Evolutionary conservation across 1,140 invertebrate species (phyloP).

Genomic region (Wiebesia pumilae): DNA sequence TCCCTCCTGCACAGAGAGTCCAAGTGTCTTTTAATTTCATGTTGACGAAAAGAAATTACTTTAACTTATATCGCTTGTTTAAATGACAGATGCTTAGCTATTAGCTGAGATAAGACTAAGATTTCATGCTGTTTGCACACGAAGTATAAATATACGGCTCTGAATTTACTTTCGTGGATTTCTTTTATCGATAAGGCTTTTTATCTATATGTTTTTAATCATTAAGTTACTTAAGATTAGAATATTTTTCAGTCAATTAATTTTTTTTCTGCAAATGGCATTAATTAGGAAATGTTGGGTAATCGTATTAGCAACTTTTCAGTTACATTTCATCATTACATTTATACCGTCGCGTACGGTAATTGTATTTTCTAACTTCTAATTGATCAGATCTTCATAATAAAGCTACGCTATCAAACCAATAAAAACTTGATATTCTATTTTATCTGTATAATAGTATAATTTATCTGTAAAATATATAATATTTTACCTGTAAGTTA

Average conservation of each 20-base stretch:
- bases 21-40: constrained; percentile 22
- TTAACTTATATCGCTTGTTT: not conserved
- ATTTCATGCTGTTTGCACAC: not conserved
- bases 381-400: too few species aligned
- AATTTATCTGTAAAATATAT: too few species aligned
- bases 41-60: constrained; percentile 27
- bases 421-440: too few species aligned
- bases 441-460: too few species aligned
- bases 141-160: constrained; percentile 5
- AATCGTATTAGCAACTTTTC: too few species aligned
- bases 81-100: not conserved
- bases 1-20: not conserved
- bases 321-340: too few species aligned
- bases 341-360: too few species aligned
- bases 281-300: too few species aligned
- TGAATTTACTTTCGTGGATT: not conserved
- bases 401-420: too few species aligned
- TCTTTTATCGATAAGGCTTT: not conserved
- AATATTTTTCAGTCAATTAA: not conserved
- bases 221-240: not conserved
- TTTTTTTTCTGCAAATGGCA: not conserved
- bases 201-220: too few species aligned
- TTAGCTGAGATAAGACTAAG: not conserved
- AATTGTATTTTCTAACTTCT: too few species aligned
- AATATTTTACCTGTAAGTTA: too few species aligned